A percentile compares a stretch with the other conserved stretches of the same genome.
Evolutionary conservation across 2,888 invertebrate genomes (phyloP).

Genomic region (Tenthredo distinguenda): DNA sequence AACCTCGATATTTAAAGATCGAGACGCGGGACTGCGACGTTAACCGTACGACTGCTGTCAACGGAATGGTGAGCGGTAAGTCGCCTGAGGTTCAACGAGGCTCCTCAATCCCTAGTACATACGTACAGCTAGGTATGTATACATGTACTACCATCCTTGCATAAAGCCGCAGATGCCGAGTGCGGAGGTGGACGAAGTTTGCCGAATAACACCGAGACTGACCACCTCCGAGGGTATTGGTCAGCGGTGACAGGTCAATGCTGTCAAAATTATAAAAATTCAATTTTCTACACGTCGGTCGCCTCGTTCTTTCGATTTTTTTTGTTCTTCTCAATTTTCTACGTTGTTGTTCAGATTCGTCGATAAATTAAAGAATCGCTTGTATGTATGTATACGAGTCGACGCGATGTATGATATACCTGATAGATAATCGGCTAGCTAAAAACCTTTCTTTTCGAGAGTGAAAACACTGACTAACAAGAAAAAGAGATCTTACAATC

Average conservation of each 20-base stretch:
- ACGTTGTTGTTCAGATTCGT: background rate
- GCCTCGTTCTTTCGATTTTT: background rate
- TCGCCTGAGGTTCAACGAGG: conserved; percentile 57
- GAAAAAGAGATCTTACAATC: conserved; percentile 13
- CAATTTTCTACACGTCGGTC: background rate
- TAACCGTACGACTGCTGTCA: conserved; percentile 68
- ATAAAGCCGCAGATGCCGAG: background rate
- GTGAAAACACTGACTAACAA: conserved; percentile 37
- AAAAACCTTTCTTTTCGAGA: conserved; percentile 49
- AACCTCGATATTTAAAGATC: background rate
- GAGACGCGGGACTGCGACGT: conserved; percentile 37
- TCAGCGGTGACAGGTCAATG: conserved; percentile 56
- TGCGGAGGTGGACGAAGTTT: conserved; percentile 47
- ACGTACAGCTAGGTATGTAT: background rate
- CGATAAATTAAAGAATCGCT: background rate
- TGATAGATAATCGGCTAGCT: background rate
- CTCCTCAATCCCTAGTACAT: conserved; percentile 59
- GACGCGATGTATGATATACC: background rate
- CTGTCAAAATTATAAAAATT: conserved; percentile 41
- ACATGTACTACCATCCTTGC: conserved; percentile 12
- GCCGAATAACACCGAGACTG: conserved; percentile 47
- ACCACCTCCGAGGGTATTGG: conserved; percentile 25
- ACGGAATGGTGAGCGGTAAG: conserved; percentile 65
- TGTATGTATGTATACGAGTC: background rate
- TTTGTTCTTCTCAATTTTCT: background rate